Base-by-base conservation (phyloP, 2,888 invertebrate species). In the Patella pellucida region DNA sequence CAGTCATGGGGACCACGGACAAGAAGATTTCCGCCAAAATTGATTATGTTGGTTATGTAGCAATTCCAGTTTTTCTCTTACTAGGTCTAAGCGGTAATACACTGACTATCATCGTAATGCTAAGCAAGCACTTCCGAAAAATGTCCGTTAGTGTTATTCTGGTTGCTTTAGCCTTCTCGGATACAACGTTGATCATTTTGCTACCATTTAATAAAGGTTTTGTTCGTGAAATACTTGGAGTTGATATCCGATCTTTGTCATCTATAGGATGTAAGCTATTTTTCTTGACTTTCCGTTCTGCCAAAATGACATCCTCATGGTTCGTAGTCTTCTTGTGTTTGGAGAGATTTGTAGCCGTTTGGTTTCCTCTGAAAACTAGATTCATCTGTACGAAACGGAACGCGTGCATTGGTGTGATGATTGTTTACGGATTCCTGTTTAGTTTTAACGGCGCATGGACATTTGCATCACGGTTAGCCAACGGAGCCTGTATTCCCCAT, bases 251-350 rank as follows among this genome's bases (percentile, higher is more conserved):
- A 56, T 80, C 86, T 1, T 19, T 85, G 27, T 77, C 78, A 16
- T 74, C 76, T 27, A 16, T 75, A 2, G 80, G 82, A 11, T 86
- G 86, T 71, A 81, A 84, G 62, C 31, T 82, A 1, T 86, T 84
- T 78, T 85, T 84, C 73, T 80, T 82, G 68, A 74, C 81, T 14
- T 83, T 78, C 71, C 77, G 80, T 67, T 79, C 82, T 1, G 75
- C 81, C 7, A 86, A 86, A 76, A 84, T 84, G 80, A 81, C 82
- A 71, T 85, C 85, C 68, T 85, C 85, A 11, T 85, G 86, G 85
- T 73, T 86, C 16, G 80, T 86, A 3, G 84, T 85, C 1, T 74
- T 82, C 41, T 76, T 86, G 23, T 79, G 82, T 70, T 73, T 85
- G 15, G 85, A 86, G 70, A 75, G 86, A 1, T 85, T 86, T 54